Conservation (phyloP, 2,888 invertebrate genomes). For the Pyralis farinalis region DNA sequence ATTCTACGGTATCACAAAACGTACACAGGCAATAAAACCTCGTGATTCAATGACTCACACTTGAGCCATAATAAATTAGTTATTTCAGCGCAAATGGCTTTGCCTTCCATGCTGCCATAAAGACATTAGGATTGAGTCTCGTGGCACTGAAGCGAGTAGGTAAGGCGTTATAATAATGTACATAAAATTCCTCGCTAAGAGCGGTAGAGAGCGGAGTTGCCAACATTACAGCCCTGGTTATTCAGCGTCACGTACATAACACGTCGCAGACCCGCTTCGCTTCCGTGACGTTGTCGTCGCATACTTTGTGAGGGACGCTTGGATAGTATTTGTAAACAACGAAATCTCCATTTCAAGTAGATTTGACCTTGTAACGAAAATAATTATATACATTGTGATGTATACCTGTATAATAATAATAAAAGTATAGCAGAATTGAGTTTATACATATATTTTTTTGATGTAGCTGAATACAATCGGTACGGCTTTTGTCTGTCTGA, state of each 20-base stretch:
- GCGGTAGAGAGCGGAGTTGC: conserved; percentile 52
- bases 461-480: no score
- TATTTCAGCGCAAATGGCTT: conserved; percentile 50
- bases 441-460: no score
- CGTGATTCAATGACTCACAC: conserved; percentile 30
- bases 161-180: conserved; percentile 58
- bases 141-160: conserved; percentile 29
- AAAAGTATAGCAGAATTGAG: no score
- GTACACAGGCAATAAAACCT: conserved; percentile 4
- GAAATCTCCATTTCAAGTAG: not conserved
- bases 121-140: conserved; percentile 54
- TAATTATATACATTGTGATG: no score
- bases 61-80: conserved; percentile 50
- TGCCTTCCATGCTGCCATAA: conserved; percentile 49
- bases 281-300: conserved; percentile 22
- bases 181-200: conserved; percentile 58
- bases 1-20: conserved; percentile 2
- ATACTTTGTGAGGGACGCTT: conserved; percentile 6
- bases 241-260: conserved; percentile 57
- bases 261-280: conserved; percentile 25
- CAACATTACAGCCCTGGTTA: conserved; percentile 55
- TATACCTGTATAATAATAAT: no score
- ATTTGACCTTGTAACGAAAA: no score
- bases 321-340: not conserved
- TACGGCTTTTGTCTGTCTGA: no score